Evolutionary conservation across 2,888 invertebrate species (phyloP).

Genomic region (Aplocera efformata): DNA sequence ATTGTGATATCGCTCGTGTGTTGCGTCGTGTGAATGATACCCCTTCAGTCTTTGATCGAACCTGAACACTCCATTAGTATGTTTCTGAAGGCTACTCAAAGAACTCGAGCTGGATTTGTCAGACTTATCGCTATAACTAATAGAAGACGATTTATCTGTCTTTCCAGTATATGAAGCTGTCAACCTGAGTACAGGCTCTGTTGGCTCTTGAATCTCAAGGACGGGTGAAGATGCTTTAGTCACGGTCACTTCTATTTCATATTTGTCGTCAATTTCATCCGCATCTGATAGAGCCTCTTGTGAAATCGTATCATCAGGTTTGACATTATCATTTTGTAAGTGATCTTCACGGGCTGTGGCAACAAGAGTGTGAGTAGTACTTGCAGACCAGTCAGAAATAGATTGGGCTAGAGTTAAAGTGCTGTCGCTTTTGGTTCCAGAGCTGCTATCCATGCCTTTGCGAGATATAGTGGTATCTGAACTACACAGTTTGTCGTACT

Average conservation of each 20-base stretch:
- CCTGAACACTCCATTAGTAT: constrained; percentile 60
- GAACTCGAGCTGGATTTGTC: constrained; percentile 78
- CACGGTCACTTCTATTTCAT: constrained; percentile 40
- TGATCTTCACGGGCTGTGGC: constrained; percentile 80
- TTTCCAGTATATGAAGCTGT: constrained; percentile 55
- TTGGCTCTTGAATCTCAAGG: constrained; percentile 38
- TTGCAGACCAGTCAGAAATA: constrained; percentile 91
- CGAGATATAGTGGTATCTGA: constrained; percentile 79
- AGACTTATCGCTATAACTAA: constrained; percentile 74
- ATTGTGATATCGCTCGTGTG: constrained; percentile 62
- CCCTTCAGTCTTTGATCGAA: constrained; percentile 63
- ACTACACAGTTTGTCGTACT: constrained; percentile 82
- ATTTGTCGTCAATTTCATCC: constrained; percentile 40
- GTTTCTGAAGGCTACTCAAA: constrained; percentile 71
- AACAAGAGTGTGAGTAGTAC: constrained; percentile 87
- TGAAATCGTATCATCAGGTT: constrained; percentile 70
- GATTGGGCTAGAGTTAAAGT: constrained; percentile 88
- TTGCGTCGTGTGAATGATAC: constrained; percentile 48
- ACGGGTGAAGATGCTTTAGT: constrained; percentile 41
- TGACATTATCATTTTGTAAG: constrained; percentile 63
- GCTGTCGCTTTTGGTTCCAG: constrained; percentile 89
- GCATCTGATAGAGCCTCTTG: constrained; percentile 51
- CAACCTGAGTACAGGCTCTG: constrained; percentile 58
- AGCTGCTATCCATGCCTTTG: constrained; percentile 81
- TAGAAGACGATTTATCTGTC: constrained; percentile 73